These are phyloP conservation scores for Protodeltote pygarga DNA, from an alignment of 2,888 invertebrate genomes.

Conservation along the genomic window DNA sequence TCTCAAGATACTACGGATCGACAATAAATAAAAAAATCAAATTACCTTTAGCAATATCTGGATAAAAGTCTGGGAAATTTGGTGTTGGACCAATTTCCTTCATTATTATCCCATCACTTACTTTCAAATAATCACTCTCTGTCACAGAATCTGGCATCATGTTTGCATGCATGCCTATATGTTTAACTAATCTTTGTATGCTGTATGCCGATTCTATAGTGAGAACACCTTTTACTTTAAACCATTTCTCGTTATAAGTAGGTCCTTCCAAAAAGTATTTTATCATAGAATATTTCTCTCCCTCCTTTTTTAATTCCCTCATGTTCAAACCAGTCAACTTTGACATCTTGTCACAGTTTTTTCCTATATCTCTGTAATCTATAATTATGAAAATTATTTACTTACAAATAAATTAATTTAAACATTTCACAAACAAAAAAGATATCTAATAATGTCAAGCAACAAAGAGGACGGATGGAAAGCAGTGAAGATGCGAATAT, in stretches of 20 bases:
- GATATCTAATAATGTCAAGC: too few relatives aligned
- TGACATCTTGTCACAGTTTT: slow-evolving; percentile 66
- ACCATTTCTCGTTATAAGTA: slow-evolving; percentile 63
- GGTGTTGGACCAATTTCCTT: slow-evolving; percentile 63
- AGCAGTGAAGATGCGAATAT: too few relatives aligned
- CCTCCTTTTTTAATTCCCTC: slow-evolving; percentile 63
- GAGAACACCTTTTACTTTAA: slow-evolving; percentile 60
- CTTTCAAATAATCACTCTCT: slow-evolving; percentile 46
- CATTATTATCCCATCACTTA: slow-evolving; percentile 46
- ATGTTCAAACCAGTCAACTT: slow-evolving; percentile 72
- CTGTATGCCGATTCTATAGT: slow-evolving; percentile 65
- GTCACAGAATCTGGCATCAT: slow-evolving; percentile 47
- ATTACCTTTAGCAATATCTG: slow-evolving; percentile 43
- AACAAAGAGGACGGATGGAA: too few relatives aligned
- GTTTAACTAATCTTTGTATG: slow-evolving; percentile 65
- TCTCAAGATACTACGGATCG: too few relatives aligned
- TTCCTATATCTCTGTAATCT: slow-evolving; percentile 69
- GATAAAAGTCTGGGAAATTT: slow-evolving; percentile 50
- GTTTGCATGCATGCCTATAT: slow-evolving; percentile 62
- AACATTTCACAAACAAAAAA: not conserved
- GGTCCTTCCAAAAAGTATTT: slow-evolving; percentile 71
- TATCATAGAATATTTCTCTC: slow-evolving; percentile 68
- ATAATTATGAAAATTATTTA: slow-evolving; percentile 2
- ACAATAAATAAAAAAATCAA: not conserved
- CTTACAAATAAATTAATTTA: not conserved